Conservation (phyloP, 2,888 invertebrate species). For the Netelia virgata region DNA sequence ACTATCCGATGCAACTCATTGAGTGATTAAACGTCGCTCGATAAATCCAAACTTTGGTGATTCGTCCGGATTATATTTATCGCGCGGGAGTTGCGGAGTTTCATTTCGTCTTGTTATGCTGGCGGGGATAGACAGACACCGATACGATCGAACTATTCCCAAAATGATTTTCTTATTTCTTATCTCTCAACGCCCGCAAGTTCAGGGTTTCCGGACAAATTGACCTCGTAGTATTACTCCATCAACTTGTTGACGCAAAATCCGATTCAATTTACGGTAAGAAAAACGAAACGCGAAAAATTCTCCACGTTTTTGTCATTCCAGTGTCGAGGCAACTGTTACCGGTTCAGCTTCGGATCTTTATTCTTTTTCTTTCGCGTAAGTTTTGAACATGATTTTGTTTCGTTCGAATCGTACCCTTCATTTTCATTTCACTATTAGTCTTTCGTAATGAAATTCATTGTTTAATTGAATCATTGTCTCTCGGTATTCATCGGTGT, state of each 20-base stretch:
- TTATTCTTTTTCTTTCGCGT: background rate
- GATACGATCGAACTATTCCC: background rate
- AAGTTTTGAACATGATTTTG: no score
- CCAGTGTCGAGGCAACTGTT: background rate
- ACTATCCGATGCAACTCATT: background rate
- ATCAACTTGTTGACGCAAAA: background rate
- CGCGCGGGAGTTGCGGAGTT: background rate
- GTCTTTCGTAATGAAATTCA: no score
- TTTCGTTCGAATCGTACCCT: no score
- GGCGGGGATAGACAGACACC: background rate
- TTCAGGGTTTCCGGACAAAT: conserved; percentile 10
- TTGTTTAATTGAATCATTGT: no score
- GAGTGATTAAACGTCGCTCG: background rate
- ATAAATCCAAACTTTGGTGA: background rate
- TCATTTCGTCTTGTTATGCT: conserved; percentile 14
- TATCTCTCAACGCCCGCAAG: conserved; percentile 1
- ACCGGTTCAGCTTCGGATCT: background rate
- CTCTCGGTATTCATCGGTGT: no score
- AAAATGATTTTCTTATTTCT: background rate
- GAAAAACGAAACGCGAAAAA: background rate
- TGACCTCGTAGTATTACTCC: conserved; percentile 14
- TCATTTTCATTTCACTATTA: no score
- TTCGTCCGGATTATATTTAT: background rate
- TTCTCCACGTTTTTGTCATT: conserved; percentile 12
- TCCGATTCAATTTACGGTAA: conserved; percentile 15